phyloP scores from a whole-genome alignment of 1,140 invertebrate species.

The Drosophila subobscura region DNA sequence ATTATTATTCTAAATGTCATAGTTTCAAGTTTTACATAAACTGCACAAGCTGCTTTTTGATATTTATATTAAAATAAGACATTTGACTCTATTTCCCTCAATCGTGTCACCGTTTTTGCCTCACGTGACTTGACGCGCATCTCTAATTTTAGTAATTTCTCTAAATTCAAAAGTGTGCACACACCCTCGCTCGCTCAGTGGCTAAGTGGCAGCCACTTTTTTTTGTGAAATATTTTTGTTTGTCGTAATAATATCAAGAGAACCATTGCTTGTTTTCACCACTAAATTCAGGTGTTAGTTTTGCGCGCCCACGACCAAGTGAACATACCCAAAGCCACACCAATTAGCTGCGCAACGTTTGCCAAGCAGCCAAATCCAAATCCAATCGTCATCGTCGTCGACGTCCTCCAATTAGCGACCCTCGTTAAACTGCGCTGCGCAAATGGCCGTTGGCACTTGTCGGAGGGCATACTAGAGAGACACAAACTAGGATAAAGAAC shows the following conservation, averaged over 20 bases:
- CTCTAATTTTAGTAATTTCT: slow-evolving; percentile 6
- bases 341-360: neutral
- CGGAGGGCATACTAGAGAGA: slow-evolving; percentile 8
- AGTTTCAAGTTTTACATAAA: no score
- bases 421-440: slow-evolving; percentile 37
- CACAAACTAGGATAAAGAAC: slow-evolving; percentile 17
- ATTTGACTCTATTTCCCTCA: neutral
- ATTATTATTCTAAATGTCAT: no score
- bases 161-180: slow-evolving; percentile 17
- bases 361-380: neutral
- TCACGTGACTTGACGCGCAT: neutral
- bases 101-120: neutral
- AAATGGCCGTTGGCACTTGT: slow-evolving; percentile 49
- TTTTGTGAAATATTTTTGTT: slow-evolving; percentile 40
- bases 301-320: neutral
- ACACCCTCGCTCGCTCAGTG: slow-evolving; percentile 1
- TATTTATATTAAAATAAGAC: neutral
- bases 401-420: slow-evolving; percentile 26
- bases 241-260: slow-evolving; percentile 56
- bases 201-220: slow-evolving; percentile 18
- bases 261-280: slow-evolving; percentile 16
- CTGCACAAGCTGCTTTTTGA: neutral
- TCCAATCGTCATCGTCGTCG: neutral
- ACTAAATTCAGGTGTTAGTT: slow-evolving; percentile 45
- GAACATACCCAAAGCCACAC: neutral